Evolutionary conservation across 2,797 vertebrate genomes (phyloP).

Genomic region (Silurus lanzhouensis): DNA sequence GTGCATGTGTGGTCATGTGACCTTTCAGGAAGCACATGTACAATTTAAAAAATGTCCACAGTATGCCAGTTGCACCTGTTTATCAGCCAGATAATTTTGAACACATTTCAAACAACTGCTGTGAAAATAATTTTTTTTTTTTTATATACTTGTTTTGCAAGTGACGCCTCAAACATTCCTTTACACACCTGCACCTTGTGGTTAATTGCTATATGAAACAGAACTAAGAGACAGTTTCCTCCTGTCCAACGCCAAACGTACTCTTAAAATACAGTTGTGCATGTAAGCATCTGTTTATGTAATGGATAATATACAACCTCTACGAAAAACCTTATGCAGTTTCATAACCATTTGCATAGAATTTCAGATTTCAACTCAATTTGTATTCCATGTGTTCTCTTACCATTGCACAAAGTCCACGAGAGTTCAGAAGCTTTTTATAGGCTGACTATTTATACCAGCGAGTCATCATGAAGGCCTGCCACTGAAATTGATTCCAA

Average conservation of each 20-base stretch:
- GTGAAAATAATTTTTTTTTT: neutral
- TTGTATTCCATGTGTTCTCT: neutral
- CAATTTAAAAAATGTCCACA: neutral
- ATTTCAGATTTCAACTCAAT: neutral
- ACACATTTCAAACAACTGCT: neutral
- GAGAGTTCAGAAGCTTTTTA: conserved; percentile 44
- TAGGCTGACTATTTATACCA: conserved; percentile 52
- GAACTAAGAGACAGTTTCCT: neutral
- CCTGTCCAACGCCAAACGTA: neutral
- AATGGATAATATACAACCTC: neutral
- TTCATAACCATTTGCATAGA: neutral
- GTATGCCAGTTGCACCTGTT: neutral
- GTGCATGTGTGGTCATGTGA: neutral
- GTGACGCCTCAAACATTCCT: neutral
- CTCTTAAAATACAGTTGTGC: neutral
- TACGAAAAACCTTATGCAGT: neutral
- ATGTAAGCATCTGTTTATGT: neutral
- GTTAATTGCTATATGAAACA: neutral
- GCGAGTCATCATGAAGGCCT: conserved; percentile 45
- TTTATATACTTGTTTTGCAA: no score
- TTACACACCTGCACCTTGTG: neutral
- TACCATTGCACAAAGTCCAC: conserved; percentile 21
- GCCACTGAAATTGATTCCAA: conserved; percentile 51
- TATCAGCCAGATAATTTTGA: neutral
- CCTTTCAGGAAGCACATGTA: neutral